Percentiles rank a stretch among this genome's conserved stretches.
phyloP scores from a whole-genome alignment of 2,888 invertebrate species.

The Pristionchus exspectatus region DNA sequence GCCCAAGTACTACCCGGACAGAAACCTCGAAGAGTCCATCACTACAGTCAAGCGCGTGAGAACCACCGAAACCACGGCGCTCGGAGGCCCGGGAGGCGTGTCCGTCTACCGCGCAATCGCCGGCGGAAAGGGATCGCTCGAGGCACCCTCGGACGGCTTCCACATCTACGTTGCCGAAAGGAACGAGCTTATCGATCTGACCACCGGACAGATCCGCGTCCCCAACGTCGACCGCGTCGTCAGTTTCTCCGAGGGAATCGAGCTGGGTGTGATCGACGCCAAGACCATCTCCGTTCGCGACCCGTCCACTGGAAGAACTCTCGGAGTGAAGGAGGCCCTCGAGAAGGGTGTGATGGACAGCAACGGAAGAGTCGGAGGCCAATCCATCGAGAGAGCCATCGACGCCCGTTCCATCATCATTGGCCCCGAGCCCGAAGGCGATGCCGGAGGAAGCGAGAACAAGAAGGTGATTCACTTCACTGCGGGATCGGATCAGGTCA shows the following conservation, averaged over 20 bases:
- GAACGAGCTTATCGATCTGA: conserved; percentile 88
- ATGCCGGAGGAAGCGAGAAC: conserved; percentile 58
- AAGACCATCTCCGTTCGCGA: conserved; percentile 89
- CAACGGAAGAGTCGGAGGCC: conserved; percentile 71
- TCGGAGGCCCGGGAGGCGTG: conserved; percentile 75
- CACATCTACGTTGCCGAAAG: conserved; percentile 89
- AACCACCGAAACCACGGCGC: conserved; percentile 78
- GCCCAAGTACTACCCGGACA: conserved; percentile 76
- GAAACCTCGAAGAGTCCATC: conserved; percentile 77
- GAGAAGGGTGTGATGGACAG: conserved; percentile 84
- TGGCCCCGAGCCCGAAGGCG: conserved; percentile 74
- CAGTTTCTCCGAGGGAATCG: conserved; percentile 87
- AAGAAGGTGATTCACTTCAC: conserved; percentile 79
- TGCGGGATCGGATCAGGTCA: conserved; percentile 74
- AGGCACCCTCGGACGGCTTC: conserved; percentile 90
- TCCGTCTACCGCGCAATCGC: conserved; percentile 78
- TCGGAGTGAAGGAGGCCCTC: conserved; percentile 91
- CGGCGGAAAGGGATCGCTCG: conserved; percentile 81
- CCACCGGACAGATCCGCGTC: conserved; percentile 89
- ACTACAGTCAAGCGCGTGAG: conserved; percentile 78
- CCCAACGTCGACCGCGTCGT: conserved; percentile 90
- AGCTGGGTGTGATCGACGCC: conserved; percentile 85
- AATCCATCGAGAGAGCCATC: conserved; percentile 75
- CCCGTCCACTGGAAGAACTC: conserved; percentile 87
- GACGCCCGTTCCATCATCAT: conserved; percentile 72